Evolutionary conservation across 2,113 vertebrate genomes (phyloP), one percentile per base, ranked within the genome.

Genomic region (Hucho hucho): DNA sequence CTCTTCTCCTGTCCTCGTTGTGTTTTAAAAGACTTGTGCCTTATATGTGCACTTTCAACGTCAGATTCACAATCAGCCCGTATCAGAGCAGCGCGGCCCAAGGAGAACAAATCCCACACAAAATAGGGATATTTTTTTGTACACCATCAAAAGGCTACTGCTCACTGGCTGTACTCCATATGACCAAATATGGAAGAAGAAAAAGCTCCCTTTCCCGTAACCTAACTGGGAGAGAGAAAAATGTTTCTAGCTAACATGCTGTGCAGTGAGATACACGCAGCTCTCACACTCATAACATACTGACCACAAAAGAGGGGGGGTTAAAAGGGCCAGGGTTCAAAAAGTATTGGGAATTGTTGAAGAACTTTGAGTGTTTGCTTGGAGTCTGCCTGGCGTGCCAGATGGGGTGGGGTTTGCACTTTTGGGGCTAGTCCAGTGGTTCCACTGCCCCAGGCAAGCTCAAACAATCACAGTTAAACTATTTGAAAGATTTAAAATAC

Each of bases 171-270:
- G 79, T 22, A 85, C 88, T 93, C 92, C 91, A 92, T 84, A 92
- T 94, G 92, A 91, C 93, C 93, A 94, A 91, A 94, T 94, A 94
- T 93, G 93, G 93, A 91, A 90, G 82, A 87, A 92, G 4, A 29
- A 93, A 93, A 92, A 89, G 88, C 89, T 86, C 88, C 89, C 91
- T 92, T 93, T 93, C 93, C 92, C 92, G 92, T 92, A 93, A 93
- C 87, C 91, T 92, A 89, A 88, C 87, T 85, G 83, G 88, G 90
- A 83, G 86, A 87, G 37, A 43, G 9, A 84, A 73, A 77, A 75
- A 16, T 70, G 84, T 75, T 85, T 77, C 87, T 86, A 37, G 16
- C 81, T 81, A 85, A 89, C 89, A 87, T 84, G 92, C 87, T 87
- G 92, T 82, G 82, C 86, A 87, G 89, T 12, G 69, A 90, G 92